Evolutionary conservation across 2,797 vertebrate species (phyloP), one percentile per base, ranked within the genome.

Genomic region (Hippopotamyrus pictus): DNA sequence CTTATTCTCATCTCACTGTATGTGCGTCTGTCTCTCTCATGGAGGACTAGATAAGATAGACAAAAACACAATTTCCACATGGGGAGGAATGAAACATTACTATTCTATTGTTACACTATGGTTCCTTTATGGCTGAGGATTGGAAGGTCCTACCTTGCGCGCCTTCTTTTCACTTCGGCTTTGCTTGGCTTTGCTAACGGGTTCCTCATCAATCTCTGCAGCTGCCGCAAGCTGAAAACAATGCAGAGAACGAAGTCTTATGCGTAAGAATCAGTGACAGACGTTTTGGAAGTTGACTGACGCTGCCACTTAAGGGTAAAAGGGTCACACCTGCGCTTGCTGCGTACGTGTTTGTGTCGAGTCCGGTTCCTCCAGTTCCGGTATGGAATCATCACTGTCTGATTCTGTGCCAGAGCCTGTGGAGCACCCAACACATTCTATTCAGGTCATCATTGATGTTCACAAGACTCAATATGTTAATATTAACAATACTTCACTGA

Each of bases 141-240:
- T 0, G 17, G 5, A 29, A 33, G 7, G 37, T 54, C 19, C 87
- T 94, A 99, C 98, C 97, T 99, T 99, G 87, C 98, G 96, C 90
- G 98, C 98, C 91, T 99, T 99, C 96, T 99, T 99, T 95, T 99
- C 98, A 87, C 98, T 99, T 92, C 98, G 96, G 95, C 98, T 99
- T 95, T 99, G 98, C 97, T 99, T 99, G 89, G 98, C 98, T 98
- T 99, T 99, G 97, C 98, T 99, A 90, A 99, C 98, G 1, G 98
- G 98, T 91, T 99, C 98, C 93, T 99, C 98, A 19, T 99, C 98
- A 53, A 99, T 98, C 94, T 99, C 98, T 17, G 98, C 98, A 11
- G 98, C 98, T 88, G 98, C 98, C 1, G 98, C 98, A 90, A 99
- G 97, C 98, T 99, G 91, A 46, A n/a, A 65, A 0, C 14, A 69